These are phyloP conservation scores for Solen grandis DNA, from an alignment of 1,140 invertebrate genomes.

Conservation along the genomic window DNA sequence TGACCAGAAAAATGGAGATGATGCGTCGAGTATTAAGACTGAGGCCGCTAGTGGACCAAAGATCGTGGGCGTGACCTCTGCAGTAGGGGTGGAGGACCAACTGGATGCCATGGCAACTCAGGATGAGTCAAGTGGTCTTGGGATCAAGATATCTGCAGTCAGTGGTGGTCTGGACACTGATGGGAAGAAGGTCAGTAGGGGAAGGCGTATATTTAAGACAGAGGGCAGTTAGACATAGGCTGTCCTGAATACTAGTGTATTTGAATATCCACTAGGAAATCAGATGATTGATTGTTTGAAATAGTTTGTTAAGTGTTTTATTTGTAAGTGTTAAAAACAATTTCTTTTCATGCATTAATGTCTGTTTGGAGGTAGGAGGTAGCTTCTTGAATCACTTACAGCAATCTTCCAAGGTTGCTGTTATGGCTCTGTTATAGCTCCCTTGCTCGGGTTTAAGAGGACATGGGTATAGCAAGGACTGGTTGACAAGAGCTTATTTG, in stretches of 20 bases:
- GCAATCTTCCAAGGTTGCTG: too few relatives aligned
- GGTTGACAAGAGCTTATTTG: constrained; percentile 7
- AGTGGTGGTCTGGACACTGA: constrained; percentile 54
- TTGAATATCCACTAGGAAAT: not conserved
- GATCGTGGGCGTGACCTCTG: constrained; percentile 36
- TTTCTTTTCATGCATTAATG: too few relatives aligned
- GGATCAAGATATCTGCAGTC: constrained; percentile 67
- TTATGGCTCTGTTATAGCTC: too few relatives aligned
- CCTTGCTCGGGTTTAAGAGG: too few relatives aligned
- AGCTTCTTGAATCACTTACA: too few relatives aligned
- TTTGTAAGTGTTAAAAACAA: too few relatives aligned
- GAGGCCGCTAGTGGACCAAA: constrained; percentile 12
- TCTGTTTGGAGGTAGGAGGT: too few relatives aligned
- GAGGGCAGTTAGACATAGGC: not conserved
- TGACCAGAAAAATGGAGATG: not conserved
- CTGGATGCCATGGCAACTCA: not conserved
- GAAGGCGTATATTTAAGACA: constrained; percentile 5
- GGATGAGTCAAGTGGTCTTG: constrained; percentile 23
- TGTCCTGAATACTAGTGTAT: not conserved
- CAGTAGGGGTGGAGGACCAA: constrained; percentile 36
- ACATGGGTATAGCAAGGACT: too few relatives aligned
- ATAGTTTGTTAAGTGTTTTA: constrained; percentile 12
- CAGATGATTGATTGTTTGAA: not conserved
- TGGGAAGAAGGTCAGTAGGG: constrained; percentile 39
- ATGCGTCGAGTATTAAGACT: too few relatives aligned